Base-by-base conservation (phyloP, 1,140 invertebrate species). In the Eupristina koningsbergeri region DNA sequence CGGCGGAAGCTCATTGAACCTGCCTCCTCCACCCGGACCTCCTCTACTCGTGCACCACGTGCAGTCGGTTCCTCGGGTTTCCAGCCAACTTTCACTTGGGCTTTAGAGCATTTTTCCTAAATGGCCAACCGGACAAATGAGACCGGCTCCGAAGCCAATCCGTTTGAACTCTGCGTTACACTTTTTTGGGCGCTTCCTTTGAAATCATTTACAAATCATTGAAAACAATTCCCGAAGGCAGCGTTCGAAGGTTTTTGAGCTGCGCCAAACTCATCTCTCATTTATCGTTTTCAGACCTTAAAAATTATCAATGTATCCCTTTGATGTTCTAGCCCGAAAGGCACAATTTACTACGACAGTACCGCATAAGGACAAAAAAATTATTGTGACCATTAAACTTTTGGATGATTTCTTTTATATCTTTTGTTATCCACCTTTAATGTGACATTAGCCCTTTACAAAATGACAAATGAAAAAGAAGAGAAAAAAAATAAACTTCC, bases 41-140 rank as follows among this genome's bases (percentile, higher is more conserved):
- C 41, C 13, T 64, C 41, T 64, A 79, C 61, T 79, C 34, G 17
- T 15, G 50, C 15, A 22, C 58, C 47, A 45, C 22, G 29, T n/a
- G 22, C 64, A 39, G 67, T 58, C 79, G 67, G 39, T 5, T n/a
- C 45, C 17, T 53, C 67, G 47, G n/a, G 31, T 22, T 36, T 15
- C 19, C 13, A 39, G 17, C 63, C 34, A 58, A 81, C 79, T 80
- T 80, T 80, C 79, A 80, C 79, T 69, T 64, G 8, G 19, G 6
- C 2, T 41, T n/a, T 3, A 36, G 0, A 1, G 11, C 13, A 0
- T 31, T 50, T 26, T 26, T 71, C 15, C 2, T 26, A 47, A 74
- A 74, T 50, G 22, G 9, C 1, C 5, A 26, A 58, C 22, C 3
- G 53, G 53, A 26, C 3, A 22, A 58, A 58, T 58, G 22, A 22